These are phyloP conservation scores for Probosciger aterrimus DNA, from an alignment of 2,113 vertebrate species.

Conservation along the genomic window DNA sequence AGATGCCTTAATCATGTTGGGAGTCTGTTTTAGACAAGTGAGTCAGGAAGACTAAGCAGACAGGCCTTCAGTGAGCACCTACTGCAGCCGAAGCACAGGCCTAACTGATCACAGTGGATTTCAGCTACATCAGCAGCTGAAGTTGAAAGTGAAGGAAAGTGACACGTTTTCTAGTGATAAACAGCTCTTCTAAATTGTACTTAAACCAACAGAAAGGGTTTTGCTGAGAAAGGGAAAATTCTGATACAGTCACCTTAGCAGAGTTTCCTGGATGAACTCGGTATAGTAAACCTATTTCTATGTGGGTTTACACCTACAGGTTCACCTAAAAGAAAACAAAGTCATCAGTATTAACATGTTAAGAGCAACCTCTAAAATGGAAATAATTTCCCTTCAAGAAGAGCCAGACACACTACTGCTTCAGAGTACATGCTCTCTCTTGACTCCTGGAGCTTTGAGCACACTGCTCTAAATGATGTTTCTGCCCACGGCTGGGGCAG, in stretches of 20 bases:
- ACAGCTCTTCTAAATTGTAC: background rate
- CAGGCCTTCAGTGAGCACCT: fast-evolving
- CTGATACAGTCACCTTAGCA: background rate
- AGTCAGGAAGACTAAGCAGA: background rate
- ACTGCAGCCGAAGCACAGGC: background rate
- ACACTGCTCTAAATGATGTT: background rate
- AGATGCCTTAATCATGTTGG: background rate
- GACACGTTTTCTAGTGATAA: background rate
- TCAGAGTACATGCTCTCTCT: background rate
- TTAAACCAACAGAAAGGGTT: background rate
- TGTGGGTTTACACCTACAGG: background rate
- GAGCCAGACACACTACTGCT: background rate
- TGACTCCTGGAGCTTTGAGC: background rate
- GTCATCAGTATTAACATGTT: background rate
- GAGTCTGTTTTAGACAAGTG: background rate
- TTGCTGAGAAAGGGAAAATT: background rate
- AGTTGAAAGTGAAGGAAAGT: background rate
- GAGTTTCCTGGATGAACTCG: background rate
- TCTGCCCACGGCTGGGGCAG: fast-evolving
- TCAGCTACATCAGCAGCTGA: background rate
- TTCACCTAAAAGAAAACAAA: background rate
- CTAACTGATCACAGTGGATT: background rate
- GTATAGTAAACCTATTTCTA: background rate
- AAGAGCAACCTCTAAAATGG: background rate
- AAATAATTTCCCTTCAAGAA: background rate